Percentiles rank a stretch among this genome's conserved stretches.
These are phyloP conservation scores for Trematomus bernacchii DNA, from an alignment of 2,797 vertebrate genomes.

Conservation along the genomic window DNA sequence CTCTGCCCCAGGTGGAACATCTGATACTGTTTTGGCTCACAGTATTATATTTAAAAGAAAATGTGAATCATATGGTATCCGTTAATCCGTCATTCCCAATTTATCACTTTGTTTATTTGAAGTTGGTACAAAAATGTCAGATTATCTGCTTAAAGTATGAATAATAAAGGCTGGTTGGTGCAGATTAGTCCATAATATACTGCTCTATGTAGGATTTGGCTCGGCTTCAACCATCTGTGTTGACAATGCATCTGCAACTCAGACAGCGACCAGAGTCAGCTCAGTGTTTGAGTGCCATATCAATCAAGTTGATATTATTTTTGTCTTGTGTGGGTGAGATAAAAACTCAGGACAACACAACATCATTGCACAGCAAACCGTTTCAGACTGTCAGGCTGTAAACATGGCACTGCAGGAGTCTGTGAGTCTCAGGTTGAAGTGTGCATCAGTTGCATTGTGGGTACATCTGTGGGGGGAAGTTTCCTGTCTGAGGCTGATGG, in stretches of 20 bases:
- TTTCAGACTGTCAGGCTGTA: conserved; percentile 27
- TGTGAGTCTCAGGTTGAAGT: conserved; percentile 23
- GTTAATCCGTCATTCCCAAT: conserved; percentile 13
- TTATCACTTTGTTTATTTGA: conserved; percentile 10
- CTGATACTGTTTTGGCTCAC: conserved; percentile 35
- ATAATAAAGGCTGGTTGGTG: conserved; percentile 4
- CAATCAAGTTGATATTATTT: conserved; percentile 23
- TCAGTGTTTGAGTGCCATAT: conserved; percentile 21
- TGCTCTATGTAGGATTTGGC: conserved; percentile 19
- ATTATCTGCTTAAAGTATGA: conserved; percentile 24
- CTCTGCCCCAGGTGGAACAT: conserved; percentile 57
- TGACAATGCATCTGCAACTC: conserved; percentile 27
- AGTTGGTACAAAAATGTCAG: conserved; percentile 27
- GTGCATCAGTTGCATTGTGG: conserved; percentile 37
- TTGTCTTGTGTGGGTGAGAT: neutral
- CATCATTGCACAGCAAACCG: conserved; percentile 1
- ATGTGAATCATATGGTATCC: conserved; percentile 19
- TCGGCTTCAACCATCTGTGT: neutral
- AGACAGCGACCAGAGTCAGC: conserved; percentile 3
- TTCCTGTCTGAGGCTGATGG: conserved; percentile 56
- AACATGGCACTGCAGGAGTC: conserved; percentile 20
- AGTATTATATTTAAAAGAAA: conserved; percentile 14
- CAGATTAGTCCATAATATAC: conserved; percentile 17
- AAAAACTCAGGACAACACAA: conserved; percentile 26
- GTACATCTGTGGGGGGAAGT: conserved; percentile 41